Base-by-base conservation (phyloP, 2,888 invertebrate genomes). In the Isoperla grammatica region DNA sequence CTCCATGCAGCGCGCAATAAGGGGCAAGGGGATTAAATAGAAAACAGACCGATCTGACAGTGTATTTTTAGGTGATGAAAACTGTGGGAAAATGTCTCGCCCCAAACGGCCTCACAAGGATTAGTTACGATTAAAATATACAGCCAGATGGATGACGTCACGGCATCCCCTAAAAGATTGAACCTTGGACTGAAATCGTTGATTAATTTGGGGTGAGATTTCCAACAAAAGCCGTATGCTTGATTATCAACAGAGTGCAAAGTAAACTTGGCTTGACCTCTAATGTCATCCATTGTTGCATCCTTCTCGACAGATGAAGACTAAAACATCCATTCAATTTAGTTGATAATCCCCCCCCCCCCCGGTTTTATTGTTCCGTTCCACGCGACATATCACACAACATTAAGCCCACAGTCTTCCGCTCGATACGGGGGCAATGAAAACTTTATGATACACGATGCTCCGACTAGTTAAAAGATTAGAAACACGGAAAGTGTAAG, bases 51-150 rank as follows among this genome's bases (percentile, higher is more conserved):
- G 19, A 15, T 54, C 37, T 23, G 29, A 12, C 39, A 13, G 17
- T 54, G 17, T 11, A 54, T 35, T 57, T 57, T 57, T 45, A 40
- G 57, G 37, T 19, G 40, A 39, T 23, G 39, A 50, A 58, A 22
- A 20, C 23, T 58, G 58, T 58, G 58, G 53, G 58, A 58, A 58
- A 40, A 43, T 57, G 19, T 46, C 42, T 35, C 58, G 12, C 23
- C 45, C 53, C 20, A 17, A 12, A n/a, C 50, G 13, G 29, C 50
- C 50, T 49, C 48, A 23, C 13, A n/a, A 53, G 53, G 50, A 58
- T 53, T 58, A 53, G 58, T 20, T 40, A 13, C 46, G 60, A 48
- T 60, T 60, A 60, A 60, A 60, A 60, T 48, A 48, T 56, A 39
- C 13, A 42, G 54, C 20, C 48, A 46, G 37, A 46, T 22, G 17